phyloP scores from a whole-genome alignment of 2,113 vertebrate species.

The human region GRCh38 chr12:40704001-40704500 shows the following conservation, averaged over 20 bases:
- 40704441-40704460: neutral
- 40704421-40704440: neutral
- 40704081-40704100: neutral
- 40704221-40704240: neutral
- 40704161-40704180: neutral
- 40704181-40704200: slow-evolving; percentile 3
- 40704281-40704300: neutral
- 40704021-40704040: neutral
- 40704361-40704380: neutral
- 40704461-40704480: neutral
- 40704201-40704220: neutral
- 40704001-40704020: neutral
- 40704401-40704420: neutral
- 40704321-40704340: neutral
- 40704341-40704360: neutral
- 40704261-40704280: neutral
- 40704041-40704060: neutral
- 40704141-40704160: neutral
- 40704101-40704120: neutral
- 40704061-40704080: neutral
- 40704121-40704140: neutral
- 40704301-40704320: neutral
- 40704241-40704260: neutral
- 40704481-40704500: neutral
- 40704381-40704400: neutral